Percentiles rank a stretch among this genome's conserved stretches.
These are phyloP conservation scores for Mantis religiosa DNA, from an alignment of 2,888 invertebrate species.

Conservation along the genomic window DNA sequence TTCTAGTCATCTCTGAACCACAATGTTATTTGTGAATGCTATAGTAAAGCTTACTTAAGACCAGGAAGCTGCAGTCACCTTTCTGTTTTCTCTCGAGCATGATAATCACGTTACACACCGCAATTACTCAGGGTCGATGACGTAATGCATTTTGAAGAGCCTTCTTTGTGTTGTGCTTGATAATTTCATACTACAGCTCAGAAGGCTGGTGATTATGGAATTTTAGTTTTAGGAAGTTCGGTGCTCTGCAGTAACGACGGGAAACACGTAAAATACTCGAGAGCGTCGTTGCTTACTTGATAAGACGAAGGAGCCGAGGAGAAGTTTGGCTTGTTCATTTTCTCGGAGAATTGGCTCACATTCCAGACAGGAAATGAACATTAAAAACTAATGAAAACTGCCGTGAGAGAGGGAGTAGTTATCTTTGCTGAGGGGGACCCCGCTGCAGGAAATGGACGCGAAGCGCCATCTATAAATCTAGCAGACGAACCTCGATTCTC, in stretches of 20 bases:
- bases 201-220: neutral
- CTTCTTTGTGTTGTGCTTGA: no score
- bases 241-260: neutral
- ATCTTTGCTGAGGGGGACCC: neutral
- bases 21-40: no score
- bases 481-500: constrained; percentile 14
- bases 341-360: constrained; percentile 13
- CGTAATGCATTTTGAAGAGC: no score
- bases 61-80: no score
- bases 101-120: no score
- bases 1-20: no score
- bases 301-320: neutral
- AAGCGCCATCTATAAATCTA: constrained; percentile 26
- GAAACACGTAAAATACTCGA: neutral
- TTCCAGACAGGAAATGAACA: constrained; percentile 28
- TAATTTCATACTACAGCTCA: neutral
- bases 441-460: constrained; percentile 15
- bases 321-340: neutral
- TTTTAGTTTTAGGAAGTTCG: neutral
- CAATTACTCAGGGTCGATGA: no score
- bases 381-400: constrained; percentile 29
- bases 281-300: neutral
- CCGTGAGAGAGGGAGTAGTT: neutral
- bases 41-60: no score
- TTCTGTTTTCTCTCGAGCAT: no score